These are phyloP conservation scores for Xiphorhynchus elegans DNA, from an alignment of 2,113 vertebrate genomes.

Conservation along the genomic window DNA sequence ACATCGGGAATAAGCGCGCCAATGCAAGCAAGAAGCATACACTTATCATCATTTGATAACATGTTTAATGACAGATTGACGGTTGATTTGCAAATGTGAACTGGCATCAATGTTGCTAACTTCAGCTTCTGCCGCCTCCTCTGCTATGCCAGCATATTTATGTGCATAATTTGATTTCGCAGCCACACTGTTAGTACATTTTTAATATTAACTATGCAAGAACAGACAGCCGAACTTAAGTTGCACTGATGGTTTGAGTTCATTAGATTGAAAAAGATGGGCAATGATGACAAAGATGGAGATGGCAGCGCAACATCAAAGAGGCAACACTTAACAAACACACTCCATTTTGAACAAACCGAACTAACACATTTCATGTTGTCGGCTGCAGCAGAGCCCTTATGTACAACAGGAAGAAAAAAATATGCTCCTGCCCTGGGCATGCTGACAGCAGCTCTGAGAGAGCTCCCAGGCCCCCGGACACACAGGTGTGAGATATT, in stretches of 20 bases:
- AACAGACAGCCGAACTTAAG: conserved; percentile 85
- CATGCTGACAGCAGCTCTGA: conserved; percentile 34
- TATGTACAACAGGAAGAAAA: conserved; percentile 17
- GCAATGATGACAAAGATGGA: conserved; percentile 75
- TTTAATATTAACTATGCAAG: conserved; percentile 89
- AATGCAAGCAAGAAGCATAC: conserved; percentile 87
- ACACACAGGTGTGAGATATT: not conserved
- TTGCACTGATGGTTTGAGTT: conserved; percentile 84
- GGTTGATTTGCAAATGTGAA: conserved; percentile 93
- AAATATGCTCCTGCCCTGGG: conserved; percentile 33
- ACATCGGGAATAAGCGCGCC: conserved; percentile 84
- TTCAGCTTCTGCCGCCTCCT: conserved; percentile 86
- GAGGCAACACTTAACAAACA: conserved; percentile 64
- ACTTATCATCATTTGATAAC: conserved; percentile 97
- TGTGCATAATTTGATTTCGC: conserved; percentile 94
- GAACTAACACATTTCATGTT: conserved; percentile 35
- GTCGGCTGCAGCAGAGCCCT: conserved; percentile 47
- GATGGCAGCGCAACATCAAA: conserved; percentile 69
- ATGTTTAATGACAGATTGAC: conserved; percentile 99
- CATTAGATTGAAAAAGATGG: conserved; percentile 88
- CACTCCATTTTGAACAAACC: conserved; percentile 47
- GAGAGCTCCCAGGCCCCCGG: conserved; percentile 3
- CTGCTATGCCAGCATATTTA: conserved; percentile 90
- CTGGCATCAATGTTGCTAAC: conserved; percentile 89
- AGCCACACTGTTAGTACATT: conserved; percentile 89